Percentiles rank a stretch among this genome's conserved stretches.
Evolutionary conservation across 2,113 vertebrate genomes (phyloP).

Genomic region (Cynopterus brachyotis): DNA sequence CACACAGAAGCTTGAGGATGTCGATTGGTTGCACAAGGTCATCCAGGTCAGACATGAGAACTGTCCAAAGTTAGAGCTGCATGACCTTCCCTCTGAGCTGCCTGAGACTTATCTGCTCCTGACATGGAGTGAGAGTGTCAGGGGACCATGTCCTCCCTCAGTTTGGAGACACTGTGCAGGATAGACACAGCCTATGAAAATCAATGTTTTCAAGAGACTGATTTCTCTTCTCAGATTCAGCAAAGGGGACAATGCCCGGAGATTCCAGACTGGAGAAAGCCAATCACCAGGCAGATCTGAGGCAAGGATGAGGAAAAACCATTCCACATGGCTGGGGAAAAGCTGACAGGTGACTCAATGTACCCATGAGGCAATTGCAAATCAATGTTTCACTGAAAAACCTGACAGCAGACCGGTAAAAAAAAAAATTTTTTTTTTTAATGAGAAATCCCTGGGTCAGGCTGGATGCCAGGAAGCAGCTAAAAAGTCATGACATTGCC

Average conservation of each 20-base stretch:
- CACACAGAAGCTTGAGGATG: background rate
- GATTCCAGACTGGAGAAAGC: background rate
- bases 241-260: background rate
- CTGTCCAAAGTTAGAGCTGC: background rate
- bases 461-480: background rate
- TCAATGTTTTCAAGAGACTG: background rate
- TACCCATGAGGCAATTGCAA: too few species aligned
- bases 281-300: background rate
- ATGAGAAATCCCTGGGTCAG: background rate
- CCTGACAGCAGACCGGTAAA: background rate
- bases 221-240: background rate
- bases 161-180: background rate
- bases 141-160: background rate
- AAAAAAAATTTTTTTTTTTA: too few species aligned
- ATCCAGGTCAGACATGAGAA: background rate
- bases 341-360: background rate
- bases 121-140: too few species aligned
- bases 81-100: background rate
- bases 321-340: background rate
- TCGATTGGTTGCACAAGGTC: background rate
- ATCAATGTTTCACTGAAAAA: background rate
- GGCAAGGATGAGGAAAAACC: too few species aligned
- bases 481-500: too few species aligned
- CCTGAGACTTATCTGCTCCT: background rate
- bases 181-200: background rate